A percentile compares a stretch with the other conserved stretches of the same genome.
These are phyloP conservation scores for Peromyscus californicus DNA, from an alignment of 2,113 vertebrate genomes.

Conservation along the genomic window DNA sequence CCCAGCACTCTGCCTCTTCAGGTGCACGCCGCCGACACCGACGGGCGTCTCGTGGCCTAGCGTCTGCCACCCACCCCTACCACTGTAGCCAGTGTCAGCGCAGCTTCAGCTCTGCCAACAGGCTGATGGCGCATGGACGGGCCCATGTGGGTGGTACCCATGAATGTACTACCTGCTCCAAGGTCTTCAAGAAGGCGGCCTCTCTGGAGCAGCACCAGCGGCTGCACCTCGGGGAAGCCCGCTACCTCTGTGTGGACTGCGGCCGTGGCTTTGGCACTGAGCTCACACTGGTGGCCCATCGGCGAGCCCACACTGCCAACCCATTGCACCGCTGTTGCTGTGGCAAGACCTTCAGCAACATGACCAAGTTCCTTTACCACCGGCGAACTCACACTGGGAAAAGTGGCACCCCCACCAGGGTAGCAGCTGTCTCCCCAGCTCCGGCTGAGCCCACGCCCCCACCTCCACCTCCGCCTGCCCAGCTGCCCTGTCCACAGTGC, in stretches of 20 bases:
- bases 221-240: conserved; percentile 92
- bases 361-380: conserved; percentile 97
- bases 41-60: conserved; percentile 18
- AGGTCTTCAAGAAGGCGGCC: conserved; percentile 93
- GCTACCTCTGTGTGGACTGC: conserved; percentile 95
- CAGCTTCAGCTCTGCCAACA: conserved; percentile 92
- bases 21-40: conserved; percentile 71
- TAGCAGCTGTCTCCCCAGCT: conserved; percentile 70
- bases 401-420: conserved; percentile 78
- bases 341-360: conserved; percentile 95
- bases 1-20: conserved; percentile 70
- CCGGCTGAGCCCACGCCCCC: neutral
- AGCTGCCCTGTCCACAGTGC: conserved; percentile 90
- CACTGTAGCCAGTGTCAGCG: conserved; percentile 86
- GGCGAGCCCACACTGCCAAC: conserved; percentile 93
- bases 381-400: conserved; percentile 91
- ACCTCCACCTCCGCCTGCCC: conserved; percentile 79
- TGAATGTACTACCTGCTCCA: conserved; percentile 92
- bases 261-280: conserved; percentile 94
- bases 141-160: conserved; percentile 93
- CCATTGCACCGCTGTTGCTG: conserved; percentile 94
- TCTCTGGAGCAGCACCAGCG: conserved; percentile 94
- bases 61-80: conserved; percentile 71
- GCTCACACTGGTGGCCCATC: conserved; percentile 94
- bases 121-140: conserved; percentile 91